A percentile compares a stretch with the other conserved stretches of the same genome.
These are phyloP conservation scores for Indicator indicator DNA, from an alignment of 2,113 vertebrate genomes.

Conservation along the genomic window DNA sequence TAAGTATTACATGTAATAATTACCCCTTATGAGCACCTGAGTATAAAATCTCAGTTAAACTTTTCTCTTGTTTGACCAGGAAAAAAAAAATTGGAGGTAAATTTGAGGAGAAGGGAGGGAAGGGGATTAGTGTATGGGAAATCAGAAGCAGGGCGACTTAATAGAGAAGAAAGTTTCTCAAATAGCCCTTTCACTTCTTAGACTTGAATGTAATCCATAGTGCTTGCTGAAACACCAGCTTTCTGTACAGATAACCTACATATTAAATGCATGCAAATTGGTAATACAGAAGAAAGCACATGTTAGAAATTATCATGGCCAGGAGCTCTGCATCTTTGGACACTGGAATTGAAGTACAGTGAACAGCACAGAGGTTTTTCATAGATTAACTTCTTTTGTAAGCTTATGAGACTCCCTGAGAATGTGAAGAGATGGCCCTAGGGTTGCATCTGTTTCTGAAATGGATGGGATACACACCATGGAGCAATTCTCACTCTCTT, in stretches of 20 bases:
- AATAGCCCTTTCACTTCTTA: background rate
- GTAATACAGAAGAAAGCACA: background rate
- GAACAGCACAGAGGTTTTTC: background rate
- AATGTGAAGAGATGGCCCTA: background rate
- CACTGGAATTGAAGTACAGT: background rate
- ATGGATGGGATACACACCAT: background rate
- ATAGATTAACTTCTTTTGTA: background rate
- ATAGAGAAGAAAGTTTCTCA: background rate
- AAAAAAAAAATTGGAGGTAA: background rate
- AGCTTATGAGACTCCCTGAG: background rate
- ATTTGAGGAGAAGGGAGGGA: background rate
- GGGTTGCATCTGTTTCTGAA: background rate
- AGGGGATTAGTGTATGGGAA: background rate
- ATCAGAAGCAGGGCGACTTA: background rate
- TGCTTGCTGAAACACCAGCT: background rate
- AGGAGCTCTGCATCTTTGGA: constrained; percentile 4
- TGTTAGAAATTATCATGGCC: constrained; percentile 18
- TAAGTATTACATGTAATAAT: fast-evolving
- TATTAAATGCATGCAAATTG: background rate
- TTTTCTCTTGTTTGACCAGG: background rate
- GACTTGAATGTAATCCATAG: background rate
- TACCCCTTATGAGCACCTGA: background rate
- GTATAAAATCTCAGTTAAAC: background rate
- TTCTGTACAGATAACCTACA: background rate
- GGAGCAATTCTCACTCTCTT: background rate